Conservation (phyloP, 2,888 invertebrate species). For the Blera fallax region DNA sequence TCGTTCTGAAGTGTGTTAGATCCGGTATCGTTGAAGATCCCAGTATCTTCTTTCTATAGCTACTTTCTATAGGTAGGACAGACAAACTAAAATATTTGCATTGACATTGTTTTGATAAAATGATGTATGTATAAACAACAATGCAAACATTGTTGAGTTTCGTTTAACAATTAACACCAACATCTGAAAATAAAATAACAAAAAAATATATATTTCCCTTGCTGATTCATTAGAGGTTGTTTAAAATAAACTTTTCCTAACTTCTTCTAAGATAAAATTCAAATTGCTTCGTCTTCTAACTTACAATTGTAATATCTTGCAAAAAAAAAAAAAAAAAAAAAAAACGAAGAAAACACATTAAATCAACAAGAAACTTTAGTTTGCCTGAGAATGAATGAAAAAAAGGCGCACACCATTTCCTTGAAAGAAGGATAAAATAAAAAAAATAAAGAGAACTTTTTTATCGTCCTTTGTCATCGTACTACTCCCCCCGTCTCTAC, state of each 20-base stretch:
- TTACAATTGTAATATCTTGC: background rate
- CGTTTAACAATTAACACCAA: background rate
- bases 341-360: too few species aligned
- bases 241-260: background rate
- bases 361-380: background rate
- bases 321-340: background rate
- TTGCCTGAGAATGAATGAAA: background rate
- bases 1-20: too few species aligned
- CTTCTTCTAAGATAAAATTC: background rate
- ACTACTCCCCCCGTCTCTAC: background rate
- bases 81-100: too few species aligned
- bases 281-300: background rate
- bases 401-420: background rate
- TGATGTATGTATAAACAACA: background rate
- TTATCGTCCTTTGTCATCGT: constrained; percentile 6
- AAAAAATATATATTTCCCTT: background rate
- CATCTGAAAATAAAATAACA: background rate
- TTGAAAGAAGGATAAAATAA: background rate
- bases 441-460: constrained; percentile 2
- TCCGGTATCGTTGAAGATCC: too few species aligned
- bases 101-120: too few species aligned
- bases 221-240: background rate
- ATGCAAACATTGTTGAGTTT: background rate
- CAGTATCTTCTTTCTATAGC: too few species aligned
- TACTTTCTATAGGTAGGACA: too few species aligned